Evolutionary conservation across 2,888 invertebrate species (phyloP).

Genomic region (Hartigia nigra): DNA sequence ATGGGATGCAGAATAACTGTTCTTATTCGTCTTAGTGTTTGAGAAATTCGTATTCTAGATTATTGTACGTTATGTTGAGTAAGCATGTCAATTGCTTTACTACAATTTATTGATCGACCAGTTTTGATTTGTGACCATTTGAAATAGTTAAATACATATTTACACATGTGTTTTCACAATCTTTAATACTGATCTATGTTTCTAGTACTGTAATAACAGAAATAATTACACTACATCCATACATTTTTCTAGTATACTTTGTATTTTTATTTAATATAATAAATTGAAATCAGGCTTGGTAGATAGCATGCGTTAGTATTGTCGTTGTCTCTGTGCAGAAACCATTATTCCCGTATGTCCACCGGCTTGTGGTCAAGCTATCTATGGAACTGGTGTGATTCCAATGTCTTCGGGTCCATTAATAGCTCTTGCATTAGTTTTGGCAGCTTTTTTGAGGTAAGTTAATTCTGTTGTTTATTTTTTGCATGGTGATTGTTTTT

Average conservation of each 20-base stretch:
- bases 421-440: slow-evolving; percentile 67
- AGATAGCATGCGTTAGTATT: slow-evolving; percentile 59
- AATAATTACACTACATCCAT: not conserved
- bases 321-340: slow-evolving; percentile 72
- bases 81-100: not conserved
- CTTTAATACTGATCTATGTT: not conserved
- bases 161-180: not conserved
- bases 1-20: not conserved
- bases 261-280: slow-evolving; percentile 21
- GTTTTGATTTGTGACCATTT: not conserved
- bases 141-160: not conserved
- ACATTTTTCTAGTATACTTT: not conserved
- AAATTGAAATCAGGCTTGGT: slow-evolving; percentile 27
- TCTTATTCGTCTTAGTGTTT: not conserved
- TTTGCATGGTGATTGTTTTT: not conserved
- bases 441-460: slow-evolving; percentile 67
- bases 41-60: not conserved
- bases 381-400: slow-evolving; percentile 72
- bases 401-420: slow-evolving; percentile 65
- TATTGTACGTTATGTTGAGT: not conserved
- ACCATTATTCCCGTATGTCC: slow-evolving; percentile 93
- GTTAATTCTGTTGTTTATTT: slow-evolving; percentile 25
- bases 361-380: slow-evolving; percentile 85
- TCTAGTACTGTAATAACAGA: not conserved
- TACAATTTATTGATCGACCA: not conserved